phyloP scores from a whole-genome alignment of 30 jellyfish, hydroid and myxozoan species.

The Aurelia sp. region DNA sequence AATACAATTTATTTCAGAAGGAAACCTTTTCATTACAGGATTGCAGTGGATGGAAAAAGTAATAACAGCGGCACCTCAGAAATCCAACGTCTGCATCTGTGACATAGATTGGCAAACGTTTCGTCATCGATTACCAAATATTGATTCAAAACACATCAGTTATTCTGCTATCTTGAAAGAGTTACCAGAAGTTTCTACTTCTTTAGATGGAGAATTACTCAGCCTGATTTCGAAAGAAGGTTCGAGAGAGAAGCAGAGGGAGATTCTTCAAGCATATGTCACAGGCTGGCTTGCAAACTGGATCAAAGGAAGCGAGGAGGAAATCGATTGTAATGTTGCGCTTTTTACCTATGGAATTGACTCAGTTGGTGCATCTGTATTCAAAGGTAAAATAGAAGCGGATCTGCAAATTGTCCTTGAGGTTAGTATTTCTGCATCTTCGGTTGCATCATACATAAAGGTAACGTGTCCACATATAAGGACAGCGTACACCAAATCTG shows the following conservation, averaged over 20 bases:
- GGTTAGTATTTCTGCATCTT: background rate
- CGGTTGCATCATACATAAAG: background rate
- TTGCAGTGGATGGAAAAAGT: conserved; percentile 47
- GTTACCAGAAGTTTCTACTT: background rate
- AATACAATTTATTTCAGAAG: too few species aligned
- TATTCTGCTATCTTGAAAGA: background rate
- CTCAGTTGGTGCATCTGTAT: conserved; percentile 66
- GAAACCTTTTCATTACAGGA: conserved; percentile 10
- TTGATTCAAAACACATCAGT: too few species aligned
- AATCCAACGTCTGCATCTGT: conserved; percentile 36
- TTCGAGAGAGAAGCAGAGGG: conserved; percentile 34
- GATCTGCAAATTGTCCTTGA: conserved; percentile 41
- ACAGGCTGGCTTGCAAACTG: conserved; percentile 40
- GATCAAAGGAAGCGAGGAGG: conserved; percentile 69
- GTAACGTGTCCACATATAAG: background rate
- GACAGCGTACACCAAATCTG: too few species aligned
- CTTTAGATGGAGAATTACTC: conserved; percentile 13
- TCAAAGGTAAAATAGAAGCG: conserved; percentile 18
- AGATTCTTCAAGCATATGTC: conserved; percentile 7
- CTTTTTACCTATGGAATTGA: conserved; percentile 64
- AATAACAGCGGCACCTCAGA: conserved; percentile 15
- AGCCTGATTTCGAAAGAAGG: conserved; percentile 1
- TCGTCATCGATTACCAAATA: background rate
- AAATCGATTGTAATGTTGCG: conserved; percentile 56
- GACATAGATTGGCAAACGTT: conserved; percentile 59